These are phyloP conservation scores for Odontothrips loti DNA, from an alignment of 2,888 invertebrate genomes.

Conservation along the genomic window DNA sequence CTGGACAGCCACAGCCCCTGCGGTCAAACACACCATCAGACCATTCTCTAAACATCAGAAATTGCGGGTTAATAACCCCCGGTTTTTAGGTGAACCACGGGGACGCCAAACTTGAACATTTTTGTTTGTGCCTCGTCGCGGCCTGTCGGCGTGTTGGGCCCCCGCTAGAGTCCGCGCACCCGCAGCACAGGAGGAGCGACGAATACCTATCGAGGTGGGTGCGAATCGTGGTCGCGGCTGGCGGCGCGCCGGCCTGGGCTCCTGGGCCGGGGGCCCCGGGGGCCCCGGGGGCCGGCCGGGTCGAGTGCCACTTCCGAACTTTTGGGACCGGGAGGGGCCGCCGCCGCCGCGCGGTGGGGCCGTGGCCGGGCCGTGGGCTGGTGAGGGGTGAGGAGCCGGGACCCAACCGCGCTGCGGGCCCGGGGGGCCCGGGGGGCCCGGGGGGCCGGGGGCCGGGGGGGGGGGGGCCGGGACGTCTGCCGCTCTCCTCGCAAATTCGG, in stretches of 20 bases:
- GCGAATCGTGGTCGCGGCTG: not conserved
- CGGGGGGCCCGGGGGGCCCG: not conserved
- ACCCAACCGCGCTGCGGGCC: not conserved
- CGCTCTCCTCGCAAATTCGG: slow-evolving; percentile 13
- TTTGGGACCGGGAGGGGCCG: not conserved
- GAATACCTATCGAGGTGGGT: not conserved
- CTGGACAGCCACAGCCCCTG: not conserved
- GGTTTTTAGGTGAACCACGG: no score
- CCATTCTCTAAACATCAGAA: no score
- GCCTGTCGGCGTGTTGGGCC: not conserved
- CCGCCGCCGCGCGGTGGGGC: not conserved
- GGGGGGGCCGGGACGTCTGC: not conserved
- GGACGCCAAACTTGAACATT: no score
- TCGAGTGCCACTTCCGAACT: not conserved
- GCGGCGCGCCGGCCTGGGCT: not conserved
- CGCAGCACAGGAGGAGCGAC: not conserved
- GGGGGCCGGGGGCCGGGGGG: not conserved
- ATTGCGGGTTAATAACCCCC: no score
- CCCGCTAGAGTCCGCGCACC: not conserved
- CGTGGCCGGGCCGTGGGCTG: not conserved
- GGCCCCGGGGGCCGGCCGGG: not conserved
- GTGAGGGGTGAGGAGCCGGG: not conserved
- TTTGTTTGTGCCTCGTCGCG: not conserved
- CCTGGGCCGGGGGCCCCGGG: not conserved
- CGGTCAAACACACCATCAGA: not conserved